Evolutionary conservation across 1,140 invertebrate species (phyloP).

Genomic region (Apocrypta bakeri): DNA sequence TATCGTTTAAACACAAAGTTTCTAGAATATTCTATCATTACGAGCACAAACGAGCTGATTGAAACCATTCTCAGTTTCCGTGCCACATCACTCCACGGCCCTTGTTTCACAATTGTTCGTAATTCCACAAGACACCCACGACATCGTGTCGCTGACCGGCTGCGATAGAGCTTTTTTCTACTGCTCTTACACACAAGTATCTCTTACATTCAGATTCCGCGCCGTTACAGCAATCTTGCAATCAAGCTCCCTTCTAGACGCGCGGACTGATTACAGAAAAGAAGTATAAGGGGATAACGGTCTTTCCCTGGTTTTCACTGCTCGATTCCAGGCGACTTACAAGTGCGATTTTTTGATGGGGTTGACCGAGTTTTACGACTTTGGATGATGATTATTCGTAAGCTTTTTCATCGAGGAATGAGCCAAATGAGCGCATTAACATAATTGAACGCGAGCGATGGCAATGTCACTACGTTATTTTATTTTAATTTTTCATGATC

Average conservation of each 20-base stretch:
- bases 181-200: neutral
- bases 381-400: neutral
- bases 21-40: neutral
- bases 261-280: constrained; percentile 18
- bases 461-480: no score
- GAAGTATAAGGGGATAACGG: neutral
- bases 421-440: no score
- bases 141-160: constrained; percentile 37
- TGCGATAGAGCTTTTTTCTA: neutral
- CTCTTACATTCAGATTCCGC: neutral
- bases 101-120: constrained; percentile 32
- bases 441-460: no score
- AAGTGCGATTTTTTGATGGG: neutral
- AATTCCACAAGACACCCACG: constrained; percentile 39
- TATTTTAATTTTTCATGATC: no score
- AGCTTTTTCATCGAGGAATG: no score
- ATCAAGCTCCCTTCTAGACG: constrained; percentile 63
- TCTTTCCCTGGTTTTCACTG: neutral
- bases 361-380: constrained; percentile 1
- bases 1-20: neutral
- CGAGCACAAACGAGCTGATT: neutral
- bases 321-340: neutral
- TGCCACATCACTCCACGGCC: neutral
- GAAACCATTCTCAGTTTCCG: neutral
- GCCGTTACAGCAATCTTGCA: constrained; percentile 56